Base-by-base conservation (phyloP, 2,888 invertebrate species). In the Ectemnius lituratus region DNA sequence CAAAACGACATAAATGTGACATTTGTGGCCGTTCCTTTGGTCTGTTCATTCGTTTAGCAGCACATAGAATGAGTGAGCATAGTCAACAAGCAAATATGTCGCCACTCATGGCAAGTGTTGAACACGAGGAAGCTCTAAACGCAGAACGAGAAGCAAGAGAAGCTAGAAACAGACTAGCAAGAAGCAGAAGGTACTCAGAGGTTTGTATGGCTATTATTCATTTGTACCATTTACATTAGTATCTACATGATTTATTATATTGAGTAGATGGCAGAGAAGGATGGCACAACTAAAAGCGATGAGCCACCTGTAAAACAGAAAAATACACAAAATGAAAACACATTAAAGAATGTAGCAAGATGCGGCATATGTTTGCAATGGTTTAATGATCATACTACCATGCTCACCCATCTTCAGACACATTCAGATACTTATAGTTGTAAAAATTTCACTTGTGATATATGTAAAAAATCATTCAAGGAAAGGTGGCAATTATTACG, bases 11-110 rank as follows among this genome's bases (percentile, higher is more conserved):
- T 59, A 89, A 89, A 67, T 89, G 89, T 75, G 86, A 88, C 65
- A 85, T 87, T 78, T 89, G 89, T 28, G 88, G 89, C 0, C 83
- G 88, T 52, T 86, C 86, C 0, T 89, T 88, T 62, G 89, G 88
- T 20, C 81, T 89, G 37, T 85, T 87, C 56, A 87, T 89, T 81
- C 83, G 89, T 47, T 70, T 89, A 49, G 87, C 86, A 18, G 86
- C 86, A 4, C 89, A 89, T 59, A 87, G 80, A 75, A 78, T 88
- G 66, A 84, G 85, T 59, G 88, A 89, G 52, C 89, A 89, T 52
- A 86, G 87, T 66, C 78, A 86, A 16, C 85, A 84, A 46, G 80
- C 85, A 6, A 66, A 79, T 16, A 83, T 86, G 78, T 83, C 85
- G 4, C 85, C 88, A 28, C 70, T 85, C 0, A 80, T 82, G 76